phyloP scores from a whole-genome alignment of 1,140 invertebrate genomes.

The Drosophila ananassae region DNA sequence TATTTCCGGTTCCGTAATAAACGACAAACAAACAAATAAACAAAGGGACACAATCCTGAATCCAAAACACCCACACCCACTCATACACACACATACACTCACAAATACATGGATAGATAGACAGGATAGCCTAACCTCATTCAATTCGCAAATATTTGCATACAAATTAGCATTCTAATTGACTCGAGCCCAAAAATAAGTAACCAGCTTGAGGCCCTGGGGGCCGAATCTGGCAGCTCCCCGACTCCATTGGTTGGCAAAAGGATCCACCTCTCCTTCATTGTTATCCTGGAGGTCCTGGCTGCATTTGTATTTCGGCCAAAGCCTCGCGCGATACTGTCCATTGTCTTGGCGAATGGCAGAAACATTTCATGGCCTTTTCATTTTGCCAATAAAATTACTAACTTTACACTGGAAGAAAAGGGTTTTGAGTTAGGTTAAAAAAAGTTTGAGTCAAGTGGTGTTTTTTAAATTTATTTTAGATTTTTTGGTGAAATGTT shows the following conservation, averaged over 20 bases:
- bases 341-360: constrained; percentile 59
- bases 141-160: constrained; percentile 74
- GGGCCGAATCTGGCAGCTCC: not conserved
- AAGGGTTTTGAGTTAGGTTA: not conserved
- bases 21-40: constrained; percentile 57
- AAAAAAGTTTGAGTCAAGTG: too few relatives aligned
- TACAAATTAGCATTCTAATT: constrained; percentile 81
- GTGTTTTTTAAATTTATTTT: too few relatives aligned
- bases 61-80: constrained; percentile 16
- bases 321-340: constrained; percentile 5
- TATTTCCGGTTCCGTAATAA: constrained; percentile 72
- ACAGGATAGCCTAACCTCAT: constrained; percentile 33
- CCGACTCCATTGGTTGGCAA: too few relatives aligned
- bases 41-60: constrained; percentile 33
- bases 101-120: not conserved
- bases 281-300: not conserved
- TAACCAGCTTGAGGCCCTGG: constrained; percentile 31
- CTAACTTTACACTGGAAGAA: constrained; percentile 1
- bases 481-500: too few relatives aligned
- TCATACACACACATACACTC: not conserved
- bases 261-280: not conserved
- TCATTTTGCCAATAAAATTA: not conserved
- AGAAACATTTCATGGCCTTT: not conserved
- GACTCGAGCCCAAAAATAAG: constrained; percentile 70
- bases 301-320: not conserved